Percentiles rank a stretch among this genome's conserved stretches.
phyloP scores from a whole-genome alignment of 2,113 vertebrate species.

The Hypocryptadius cinnamomeus region DNA sequence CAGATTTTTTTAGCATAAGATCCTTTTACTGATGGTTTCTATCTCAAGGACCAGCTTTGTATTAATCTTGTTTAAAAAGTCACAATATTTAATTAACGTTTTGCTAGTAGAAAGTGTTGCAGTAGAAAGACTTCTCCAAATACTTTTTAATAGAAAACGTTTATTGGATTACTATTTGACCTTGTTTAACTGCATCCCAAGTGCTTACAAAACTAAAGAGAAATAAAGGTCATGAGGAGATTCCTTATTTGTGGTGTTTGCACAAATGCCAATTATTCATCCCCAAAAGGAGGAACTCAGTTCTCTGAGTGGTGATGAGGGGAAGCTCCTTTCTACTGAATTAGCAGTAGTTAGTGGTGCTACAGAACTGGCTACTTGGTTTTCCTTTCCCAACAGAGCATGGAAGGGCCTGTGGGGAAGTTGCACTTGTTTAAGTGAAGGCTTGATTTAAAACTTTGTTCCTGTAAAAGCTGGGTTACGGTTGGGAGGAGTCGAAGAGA shows the following conservation, averaged over 20 bases:
- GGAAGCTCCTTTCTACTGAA: not conserved
- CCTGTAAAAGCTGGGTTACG: not conserved
- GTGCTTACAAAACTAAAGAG: not conserved
- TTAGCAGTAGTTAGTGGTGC: not conserved
- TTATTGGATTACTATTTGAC: not conserved
- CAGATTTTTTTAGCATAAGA: not conserved
- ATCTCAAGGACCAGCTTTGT: constrained; percentile 6
- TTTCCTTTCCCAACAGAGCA: not conserved
- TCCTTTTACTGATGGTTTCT: not conserved
- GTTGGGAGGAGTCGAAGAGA: not conserved
- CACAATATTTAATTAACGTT: not conserved
- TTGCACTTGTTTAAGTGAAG: not conserved
- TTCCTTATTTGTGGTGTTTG: not conserved
- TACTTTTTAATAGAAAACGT: not conserved
- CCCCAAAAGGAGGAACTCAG: not conserved
- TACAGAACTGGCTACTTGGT: not conserved
- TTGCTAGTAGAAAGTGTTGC: constrained; percentile 11
- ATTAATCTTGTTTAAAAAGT: constrained; percentile 8
- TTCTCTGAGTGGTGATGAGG: not conserved
- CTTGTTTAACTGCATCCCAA: not conserved
- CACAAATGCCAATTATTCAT: not conserved
- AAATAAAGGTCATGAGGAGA: not conserved
- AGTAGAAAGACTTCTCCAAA: not conserved
- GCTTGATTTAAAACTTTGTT: not conserved
- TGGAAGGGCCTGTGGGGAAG: not conserved